These are phyloP conservation scores for Sorex fumeus DNA, from an alignment of 2,113 vertebrate genomes.

Conservation along the genomic window DNA sequence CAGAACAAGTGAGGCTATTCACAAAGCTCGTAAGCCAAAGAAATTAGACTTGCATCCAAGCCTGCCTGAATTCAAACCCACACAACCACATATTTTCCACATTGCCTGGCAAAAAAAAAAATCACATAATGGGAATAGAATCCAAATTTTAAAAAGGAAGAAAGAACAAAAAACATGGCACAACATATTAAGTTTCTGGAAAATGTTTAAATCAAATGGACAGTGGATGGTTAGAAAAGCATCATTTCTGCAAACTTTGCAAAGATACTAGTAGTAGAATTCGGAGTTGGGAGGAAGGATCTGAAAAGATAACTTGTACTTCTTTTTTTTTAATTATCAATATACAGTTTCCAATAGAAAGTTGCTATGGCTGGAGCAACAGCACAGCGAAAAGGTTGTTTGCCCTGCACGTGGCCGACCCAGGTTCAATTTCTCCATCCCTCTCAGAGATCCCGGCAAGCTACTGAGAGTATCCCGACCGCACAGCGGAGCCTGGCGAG, in stretches of 20 bases:
- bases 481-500: no score
- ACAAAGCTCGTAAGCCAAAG: background rate
- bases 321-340: constrained; percentile 19
- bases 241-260: background rate
- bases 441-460: no score
- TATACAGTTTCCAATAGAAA: no score
- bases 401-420: no score
- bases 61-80: background rate
- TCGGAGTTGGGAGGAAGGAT: background rate
- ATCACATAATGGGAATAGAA: background rate
- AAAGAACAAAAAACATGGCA: background rate
- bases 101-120: background rate
- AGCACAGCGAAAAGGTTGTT: no score
- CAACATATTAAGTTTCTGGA: background rate
- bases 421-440: no score
- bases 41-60: background rate
- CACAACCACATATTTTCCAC: background rate
- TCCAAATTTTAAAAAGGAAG: background rate
- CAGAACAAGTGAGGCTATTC: background rate
- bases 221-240: background rate
- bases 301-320: background rate
- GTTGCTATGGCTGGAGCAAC: no score
- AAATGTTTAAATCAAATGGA: background rate
- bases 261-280: background rate
- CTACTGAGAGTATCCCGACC: no score